Percentiles rank a stretch among this genome's conserved stretches.
These are phyloP conservation scores for Thysanoteuthis rhombus DNA, from an alignment of 2,888 invertebrate species.

Conservation along the genomic window DNA sequence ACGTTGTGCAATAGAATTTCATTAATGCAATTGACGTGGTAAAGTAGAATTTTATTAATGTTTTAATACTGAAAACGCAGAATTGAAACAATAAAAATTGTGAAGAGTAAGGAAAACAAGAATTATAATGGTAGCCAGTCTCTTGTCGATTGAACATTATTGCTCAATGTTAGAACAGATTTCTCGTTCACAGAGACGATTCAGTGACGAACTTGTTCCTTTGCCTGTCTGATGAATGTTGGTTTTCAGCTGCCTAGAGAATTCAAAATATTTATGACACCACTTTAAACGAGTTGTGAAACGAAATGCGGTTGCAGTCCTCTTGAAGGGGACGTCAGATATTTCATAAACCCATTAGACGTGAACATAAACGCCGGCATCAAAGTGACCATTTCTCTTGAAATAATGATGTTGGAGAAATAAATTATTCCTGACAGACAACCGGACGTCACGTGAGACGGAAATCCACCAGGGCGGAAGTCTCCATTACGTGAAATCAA, in stretches of 20 bases:
- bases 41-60: no score
- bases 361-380: not conserved
- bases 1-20: no score
- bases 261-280: not conserved
- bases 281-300: not conserved
- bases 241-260: no score
- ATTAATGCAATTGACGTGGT: no score
- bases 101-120: no score
- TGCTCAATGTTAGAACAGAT: no score
- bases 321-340: not conserved
- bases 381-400: not conserved
- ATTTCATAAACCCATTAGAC: not conserved
- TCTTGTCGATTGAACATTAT: no score
- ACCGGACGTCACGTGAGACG: not conserved
- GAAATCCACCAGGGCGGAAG: not conserved
- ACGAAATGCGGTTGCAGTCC: not conserved
- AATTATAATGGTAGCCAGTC: no score
- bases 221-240: no score
- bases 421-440: not conserved
- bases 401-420: not conserved
- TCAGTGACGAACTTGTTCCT: no score
- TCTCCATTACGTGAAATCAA: not conserved
- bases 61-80: no score
- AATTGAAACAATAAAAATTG: no score
- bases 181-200: not conserved